Conservation (phyloP, 64 coral and sea anemone genomes). For the Actinia equina region DNA sequence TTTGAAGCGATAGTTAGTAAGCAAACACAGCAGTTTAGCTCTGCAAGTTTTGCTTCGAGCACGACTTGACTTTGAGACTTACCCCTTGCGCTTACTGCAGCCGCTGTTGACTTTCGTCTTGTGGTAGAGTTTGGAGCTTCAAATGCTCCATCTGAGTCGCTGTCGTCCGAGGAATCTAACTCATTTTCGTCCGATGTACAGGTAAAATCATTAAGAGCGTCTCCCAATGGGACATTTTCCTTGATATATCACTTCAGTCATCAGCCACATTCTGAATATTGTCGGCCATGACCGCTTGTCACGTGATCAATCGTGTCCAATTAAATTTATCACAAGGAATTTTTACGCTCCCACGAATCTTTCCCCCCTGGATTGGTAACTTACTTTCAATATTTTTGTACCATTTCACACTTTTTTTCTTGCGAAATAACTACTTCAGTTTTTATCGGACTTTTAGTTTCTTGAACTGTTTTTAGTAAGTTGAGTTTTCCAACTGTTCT, state of each 20-base stretch:
- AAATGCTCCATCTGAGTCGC: conserved; percentile 66
- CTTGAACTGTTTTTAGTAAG: background rate
- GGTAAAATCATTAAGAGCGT: conserved; percentile 92
- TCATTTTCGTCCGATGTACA: conserved; percentile 72
- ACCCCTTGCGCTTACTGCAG: conserved; percentile 70
- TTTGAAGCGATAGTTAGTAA: background rate
- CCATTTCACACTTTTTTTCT: no score
- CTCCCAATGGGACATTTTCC: conserved; percentile 59
- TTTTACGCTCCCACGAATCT: conserved; percentile 9
- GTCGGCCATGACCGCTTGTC: conserved; percentile 16
- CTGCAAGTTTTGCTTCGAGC: background rate
- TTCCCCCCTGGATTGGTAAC: background rate
- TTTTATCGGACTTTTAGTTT: background rate
- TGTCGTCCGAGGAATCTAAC: conserved; percentile 85
- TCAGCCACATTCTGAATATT: conserved; percentile 16
- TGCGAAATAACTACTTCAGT: background rate
- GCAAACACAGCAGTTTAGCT: background rate
- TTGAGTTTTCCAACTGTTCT: no score
- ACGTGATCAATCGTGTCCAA: conserved; percentile 39
- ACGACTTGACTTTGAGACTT: conserved; percentile 11
- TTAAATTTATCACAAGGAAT: conserved; percentile 8
- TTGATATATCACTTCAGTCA: conserved; percentile 18
- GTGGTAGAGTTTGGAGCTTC: conserved; percentile 72
- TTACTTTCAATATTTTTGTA: no score
- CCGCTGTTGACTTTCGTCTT: conserved; percentile 83